These are phyloP conservation scores for Brachyptera risi DNA, from an alignment of 2,888 invertebrate genomes.

Conservation along the genomic window DNA sequence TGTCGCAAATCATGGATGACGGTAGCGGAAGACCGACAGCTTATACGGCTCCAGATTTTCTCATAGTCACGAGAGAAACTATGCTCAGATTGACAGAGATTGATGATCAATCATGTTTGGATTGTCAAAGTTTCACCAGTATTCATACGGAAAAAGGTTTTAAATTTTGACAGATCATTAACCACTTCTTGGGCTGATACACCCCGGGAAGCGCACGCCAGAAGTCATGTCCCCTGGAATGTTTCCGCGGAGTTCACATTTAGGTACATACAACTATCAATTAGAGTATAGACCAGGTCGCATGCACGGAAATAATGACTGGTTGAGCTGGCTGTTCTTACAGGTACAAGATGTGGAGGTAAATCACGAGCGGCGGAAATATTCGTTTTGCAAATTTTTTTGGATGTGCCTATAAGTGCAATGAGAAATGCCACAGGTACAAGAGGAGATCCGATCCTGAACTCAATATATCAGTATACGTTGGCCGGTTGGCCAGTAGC, in stretches of 20 bases:
- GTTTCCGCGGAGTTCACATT: conserved; percentile 11
- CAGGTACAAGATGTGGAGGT: no score
- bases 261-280: conserved; percentile 25
- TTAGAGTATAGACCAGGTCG: conserved; percentile 20
- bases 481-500: no score
- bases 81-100: conserved; percentile 38
- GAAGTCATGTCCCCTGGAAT: conserved; percentile 25
- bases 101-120: conserved; percentile 41
- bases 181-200: conserved; percentile 26
- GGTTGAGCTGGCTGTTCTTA: no score
- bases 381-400: not conserved
- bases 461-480: not conserved
- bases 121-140: conserved; percentile 42
- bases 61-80: conserved; percentile 36
- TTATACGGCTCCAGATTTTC: conserved; percentile 39
- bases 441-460: not conserved
- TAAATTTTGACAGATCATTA: conserved; percentile 30
- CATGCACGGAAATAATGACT: not conserved
- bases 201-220: conserved; percentile 23
- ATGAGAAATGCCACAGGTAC: not conserved
- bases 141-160: conserved; percentile 27
- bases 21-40: conserved; percentile 34
- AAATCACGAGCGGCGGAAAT: not conserved
- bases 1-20: conserved; percentile 36
- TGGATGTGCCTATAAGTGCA: not conserved